Conservation (phyloP, 2,797 vertebrate species). For the Linurgus olivaceus region DNA sequence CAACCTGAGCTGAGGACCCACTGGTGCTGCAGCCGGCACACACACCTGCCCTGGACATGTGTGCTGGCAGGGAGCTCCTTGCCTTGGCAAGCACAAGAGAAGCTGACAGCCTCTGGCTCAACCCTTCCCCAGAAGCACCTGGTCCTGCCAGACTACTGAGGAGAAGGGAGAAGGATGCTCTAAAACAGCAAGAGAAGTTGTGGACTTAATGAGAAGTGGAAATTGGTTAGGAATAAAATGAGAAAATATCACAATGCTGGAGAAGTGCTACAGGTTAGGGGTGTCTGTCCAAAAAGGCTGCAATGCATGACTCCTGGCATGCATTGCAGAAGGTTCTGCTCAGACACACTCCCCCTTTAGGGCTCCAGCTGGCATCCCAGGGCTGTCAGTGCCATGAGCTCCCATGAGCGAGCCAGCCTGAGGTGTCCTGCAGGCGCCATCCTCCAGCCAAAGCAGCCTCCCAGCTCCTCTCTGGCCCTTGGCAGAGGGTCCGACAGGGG, state of each 20-base stretch:
- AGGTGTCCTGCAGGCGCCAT: background rate
- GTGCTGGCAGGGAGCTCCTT: background rate
- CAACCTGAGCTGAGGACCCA: background rate
- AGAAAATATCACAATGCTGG: background rate
- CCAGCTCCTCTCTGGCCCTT: background rate
- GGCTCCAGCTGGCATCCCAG: background rate
- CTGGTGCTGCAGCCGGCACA: background rate
- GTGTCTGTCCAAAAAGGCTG: background rate
- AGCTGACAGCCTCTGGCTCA: conserved; percentile 1
- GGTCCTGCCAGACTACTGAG: background rate
- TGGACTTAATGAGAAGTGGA: background rate
- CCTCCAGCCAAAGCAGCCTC: background rate
- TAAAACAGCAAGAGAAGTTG: background rate
- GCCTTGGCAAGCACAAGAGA: background rate
- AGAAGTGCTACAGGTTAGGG: background rate
- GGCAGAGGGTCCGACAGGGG: background rate
- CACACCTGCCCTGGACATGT: background rate
- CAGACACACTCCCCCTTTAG: background rate
- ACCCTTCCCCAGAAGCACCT: background rate
- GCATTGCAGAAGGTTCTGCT: background rate
- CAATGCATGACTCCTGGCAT: background rate
- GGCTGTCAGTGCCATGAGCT: background rate
- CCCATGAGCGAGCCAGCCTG: background rate
- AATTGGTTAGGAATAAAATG: background rate
- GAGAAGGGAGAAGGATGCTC: background rate